Percentiles rank a stretch among this genome's conserved stretches.
Conservation (phyloP, 1,140 invertebrate genomes). For the Drosophila oshimai region DNA sequence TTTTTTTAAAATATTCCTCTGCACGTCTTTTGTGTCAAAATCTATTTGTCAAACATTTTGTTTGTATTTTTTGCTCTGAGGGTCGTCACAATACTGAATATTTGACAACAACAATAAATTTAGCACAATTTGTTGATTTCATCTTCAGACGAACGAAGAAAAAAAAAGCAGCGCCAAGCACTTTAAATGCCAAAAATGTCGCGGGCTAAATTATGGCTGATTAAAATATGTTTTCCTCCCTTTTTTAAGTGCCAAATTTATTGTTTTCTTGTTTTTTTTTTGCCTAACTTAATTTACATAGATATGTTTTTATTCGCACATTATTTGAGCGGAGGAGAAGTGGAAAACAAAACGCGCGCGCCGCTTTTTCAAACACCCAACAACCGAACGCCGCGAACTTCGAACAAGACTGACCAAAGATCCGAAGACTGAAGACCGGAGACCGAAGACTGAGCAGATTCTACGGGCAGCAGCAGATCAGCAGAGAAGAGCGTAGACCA, state of each 20-base stretch:
- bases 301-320: conserved; percentile 43
- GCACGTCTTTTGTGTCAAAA: conserved; percentile 25
- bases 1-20: neutral
- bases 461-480: conserved; percentile 12
- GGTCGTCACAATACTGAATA: conserved; percentile 17
- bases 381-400: conserved; percentile 77
- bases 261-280: neutral
- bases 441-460: conserved; percentile 30
- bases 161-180: conserved; percentile 19
- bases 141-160: conserved; percentile 1
- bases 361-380: conserved; percentile 49
- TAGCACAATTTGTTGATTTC: conserved; percentile 55
- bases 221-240: conserved; percentile 9
- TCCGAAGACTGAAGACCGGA: conserved; percentile 25
- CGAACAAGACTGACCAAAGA: conserved; percentile 67
- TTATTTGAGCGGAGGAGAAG: conserved; percentile 7
- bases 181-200: conserved; percentile 32
- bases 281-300: conserved; percentile 33
- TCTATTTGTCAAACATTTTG: conserved; percentile 23
- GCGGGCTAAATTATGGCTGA: conserved; percentile 30
- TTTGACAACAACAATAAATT: conserved; percentile 52
- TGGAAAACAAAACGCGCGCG: conserved; percentile 36
- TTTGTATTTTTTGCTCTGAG: conserved; percentile 13
- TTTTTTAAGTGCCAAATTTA: conserved; percentile 23
- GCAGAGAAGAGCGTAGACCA: conserved; percentile 9